Evolutionary conservation across 2,797 vertebrate genomes (phyloP), one percentile per base, ranked within the genome.

Genomic region (Pipistrellus kuhlii): DNA sequence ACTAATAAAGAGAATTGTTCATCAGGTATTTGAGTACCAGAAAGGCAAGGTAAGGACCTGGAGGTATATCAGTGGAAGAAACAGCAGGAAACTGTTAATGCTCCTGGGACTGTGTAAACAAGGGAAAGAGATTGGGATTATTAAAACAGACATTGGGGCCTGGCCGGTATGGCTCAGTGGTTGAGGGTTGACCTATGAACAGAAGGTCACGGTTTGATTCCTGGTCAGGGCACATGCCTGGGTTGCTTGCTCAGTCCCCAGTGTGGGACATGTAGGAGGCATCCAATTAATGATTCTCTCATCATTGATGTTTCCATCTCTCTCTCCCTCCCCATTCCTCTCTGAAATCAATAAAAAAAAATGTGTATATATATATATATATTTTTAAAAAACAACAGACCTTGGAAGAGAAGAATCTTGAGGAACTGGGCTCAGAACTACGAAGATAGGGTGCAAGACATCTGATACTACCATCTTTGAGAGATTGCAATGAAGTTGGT

Each of bases 21-120:
- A 35, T 81, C 8, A 57, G 23, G 3, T 64, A 94, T 83, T 80
- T 84, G 76, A 93, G 51, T 91, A 89, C 35, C 32, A 55, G 55
- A 90, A 93, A 76, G 18, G 57, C 32, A 44, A 90, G 85, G 27
- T 85, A 44, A 93, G 55, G 72, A 87, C 44, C 15, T 72, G 48
- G 21, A 64, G 46, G 12, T 55, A 23, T 68, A 27, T 17, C 35
- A 59, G 62, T 66, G 62, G 20, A 72, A 90, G 62, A 77, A 68
- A 85, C 1, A 88, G 17, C 20, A 77, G 35, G 57, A 88, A 83
- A 90, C 17, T 46, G 11, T 51, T 53, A 53, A 32, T 13, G 4
- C 4, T 86, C 32, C 2, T 5, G 48, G 57, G 32, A 62, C 30
- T 44, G 6, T 8, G 8, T 23, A 46, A 72, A 86, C 68, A 81